Conservation (phyloP, 1,140 invertebrate species). For the Globodera rostochiensis region DNA sequence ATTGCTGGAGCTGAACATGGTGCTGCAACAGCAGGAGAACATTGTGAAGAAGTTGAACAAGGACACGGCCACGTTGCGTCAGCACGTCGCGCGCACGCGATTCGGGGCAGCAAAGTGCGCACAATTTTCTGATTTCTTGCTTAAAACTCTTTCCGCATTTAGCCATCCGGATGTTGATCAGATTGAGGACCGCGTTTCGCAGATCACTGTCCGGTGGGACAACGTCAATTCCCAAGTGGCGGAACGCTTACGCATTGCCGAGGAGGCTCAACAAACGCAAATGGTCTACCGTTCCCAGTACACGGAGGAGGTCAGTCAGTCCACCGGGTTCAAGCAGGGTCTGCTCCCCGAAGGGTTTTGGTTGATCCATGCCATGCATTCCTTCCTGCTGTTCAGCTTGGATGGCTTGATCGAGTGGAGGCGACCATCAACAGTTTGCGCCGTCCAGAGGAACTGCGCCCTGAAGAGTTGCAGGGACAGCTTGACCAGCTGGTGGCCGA, state of each 20-base stretch:
- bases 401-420: conserved; percentile 72
- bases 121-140: not conserved
- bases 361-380: not conserved
- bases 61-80: conserved; percentile 81
- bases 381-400: not conserved
- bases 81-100: conserved; percentile 82
- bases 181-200: conserved; percentile 87
- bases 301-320: conserved; percentile 58
- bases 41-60: conserved; percentile 76
- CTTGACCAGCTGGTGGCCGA: conserved; percentile 70
- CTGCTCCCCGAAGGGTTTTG: not conserved
- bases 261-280: conserved; percentile 63
- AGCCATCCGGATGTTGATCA: conserved; percentile 83
- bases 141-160: conserved; percentile 10
- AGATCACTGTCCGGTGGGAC: conserved; percentile 84
- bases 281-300: conserved; percentile 64
- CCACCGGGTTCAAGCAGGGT: not conserved
- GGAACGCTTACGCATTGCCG: conserved; percentile 72
- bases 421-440: conserved; percentile 71
- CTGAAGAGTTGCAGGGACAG: conserved; percentile 63
- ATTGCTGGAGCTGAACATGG: conserved; percentile 66
- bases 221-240: conserved; percentile 85
- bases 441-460: conserved; percentile 62
- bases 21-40: conserved; percentile 79
- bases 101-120: conserved; percentile 69